Conservation (phyloP, 2,113 vertebrate genomes). For the Camelus dromedarius region DNA sequence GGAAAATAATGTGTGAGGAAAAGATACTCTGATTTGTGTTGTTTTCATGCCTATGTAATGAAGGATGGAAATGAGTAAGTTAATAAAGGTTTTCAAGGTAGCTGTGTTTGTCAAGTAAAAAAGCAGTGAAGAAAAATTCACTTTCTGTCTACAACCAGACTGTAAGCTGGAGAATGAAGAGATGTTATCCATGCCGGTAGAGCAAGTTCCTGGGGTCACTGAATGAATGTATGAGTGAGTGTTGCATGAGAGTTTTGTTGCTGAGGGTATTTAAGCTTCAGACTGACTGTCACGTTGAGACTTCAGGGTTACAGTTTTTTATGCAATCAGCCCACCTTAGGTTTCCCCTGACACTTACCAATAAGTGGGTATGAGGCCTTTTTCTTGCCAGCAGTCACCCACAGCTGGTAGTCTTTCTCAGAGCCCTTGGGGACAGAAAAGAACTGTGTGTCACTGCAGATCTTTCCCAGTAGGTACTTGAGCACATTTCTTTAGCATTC, state of each 20-base stretch:
- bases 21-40: neutral
- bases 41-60: neutral
- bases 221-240: neutral
- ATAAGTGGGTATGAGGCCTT: constrained; percentile 92
- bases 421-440: constrained; percentile 86
- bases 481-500: neutral
- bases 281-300: neutral
- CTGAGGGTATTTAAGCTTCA: neutral
- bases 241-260: neutral
- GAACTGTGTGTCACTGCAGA: neutral
- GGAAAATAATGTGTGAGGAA: neutral
- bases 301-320: neutral
- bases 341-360: constrained; percentile 86
- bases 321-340: neutral
- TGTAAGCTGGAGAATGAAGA: neutral
- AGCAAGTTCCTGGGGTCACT: neutral
- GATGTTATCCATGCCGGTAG: neutral
- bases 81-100: neutral
- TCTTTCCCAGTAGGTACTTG: neutral
- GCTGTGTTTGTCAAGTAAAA: neutral
- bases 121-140: neutral
- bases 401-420: constrained; percentile 92
- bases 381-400: constrained; percentile 93
- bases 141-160: neutral
- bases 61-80: neutral